phyloP scores from a whole-genome alignment of 2,113 vertebrate species.

The Columbina picui region DNA sequence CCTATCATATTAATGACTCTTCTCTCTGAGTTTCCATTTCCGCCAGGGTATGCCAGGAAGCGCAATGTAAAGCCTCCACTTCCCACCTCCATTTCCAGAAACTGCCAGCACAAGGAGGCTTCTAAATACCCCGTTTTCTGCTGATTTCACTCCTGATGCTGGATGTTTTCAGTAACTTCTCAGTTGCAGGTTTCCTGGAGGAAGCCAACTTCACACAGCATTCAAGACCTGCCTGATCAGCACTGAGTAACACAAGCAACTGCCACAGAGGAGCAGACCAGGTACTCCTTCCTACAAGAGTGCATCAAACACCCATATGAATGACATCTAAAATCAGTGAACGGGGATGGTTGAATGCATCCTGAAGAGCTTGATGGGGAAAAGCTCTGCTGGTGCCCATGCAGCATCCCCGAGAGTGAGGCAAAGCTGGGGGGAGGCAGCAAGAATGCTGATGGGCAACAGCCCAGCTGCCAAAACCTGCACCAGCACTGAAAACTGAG shows the following conservation, averaged over 20 bases:
- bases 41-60: not conserved
- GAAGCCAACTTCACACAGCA: not conserved
- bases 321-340: not conserved
- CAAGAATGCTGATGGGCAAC: not conserved
- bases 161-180: not conserved
- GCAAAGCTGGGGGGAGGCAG: not conserved
- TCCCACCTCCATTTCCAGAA: not conserved
- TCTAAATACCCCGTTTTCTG: not conserved
- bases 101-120: not conserved
- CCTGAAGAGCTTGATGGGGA: not conserved
- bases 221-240: not conserved
- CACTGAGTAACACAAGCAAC: not conserved
- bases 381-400: rapidly evolving
- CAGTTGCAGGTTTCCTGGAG: not conserved
- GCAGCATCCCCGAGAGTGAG: not conserved
- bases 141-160: not conserved
- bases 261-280: not conserved
- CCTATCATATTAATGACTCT: not conserved
- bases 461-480: not conserved
- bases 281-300: not conserved
- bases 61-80: not conserved
- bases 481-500: not conserved
- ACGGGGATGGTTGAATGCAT: not conserved
- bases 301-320: not conserved
- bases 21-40: not conserved